Evolutionary conservation across 2,888 invertebrate species (phyloP), one percentile per base, ranked within the genome.

Genomic region (Stenolophus ochropezus): DNA sequence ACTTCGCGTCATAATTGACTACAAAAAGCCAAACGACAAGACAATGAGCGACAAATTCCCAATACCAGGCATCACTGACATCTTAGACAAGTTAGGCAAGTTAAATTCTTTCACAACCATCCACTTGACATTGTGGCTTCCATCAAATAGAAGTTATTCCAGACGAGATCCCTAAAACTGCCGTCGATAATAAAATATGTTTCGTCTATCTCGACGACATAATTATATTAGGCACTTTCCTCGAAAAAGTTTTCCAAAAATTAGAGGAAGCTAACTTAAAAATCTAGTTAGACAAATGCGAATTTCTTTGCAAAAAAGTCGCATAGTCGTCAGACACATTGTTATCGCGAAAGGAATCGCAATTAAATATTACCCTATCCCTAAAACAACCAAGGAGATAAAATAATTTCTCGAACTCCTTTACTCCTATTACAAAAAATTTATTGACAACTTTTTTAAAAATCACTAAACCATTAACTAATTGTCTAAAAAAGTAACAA

Each of bases 321-420:
- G 83, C 84, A 21, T 87, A 83, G n/a, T n/a, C 53, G 83, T 88
- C 14, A 87, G 87, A 3, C 87, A 86, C 77, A 75, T 86, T 4
- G 83, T 88, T 4, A 84, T 86, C 4, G 81, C 84, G 1, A 85
- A 86, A 3, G 86, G 85, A 6, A 83, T 86, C 4, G 84, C 85
- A 0, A 84, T 86, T 2, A 80, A 82, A 83, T 83, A 85, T 6
- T 85, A 81, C 33, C 83, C 83, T 11, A 16, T 84, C 51, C 86
- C 86, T 0, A 84, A 77, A 65, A 86, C 84, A 11, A 75, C 33
- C 33, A 86, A 84, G 65, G 83, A 86, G 82, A 85, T 86, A 2
- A 85, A 85, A 85, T 71, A 79, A 25, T 86, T 87, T 77, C 56
- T 86, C 51, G 83, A 84, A 42, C 53, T 84, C 21, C 11, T 82